A percentile compares a stretch with the other conserved stretches of the same genome.
Conservation (phyloP, 2,888 invertebrate species). For the Papilio elwesi region DNA sequence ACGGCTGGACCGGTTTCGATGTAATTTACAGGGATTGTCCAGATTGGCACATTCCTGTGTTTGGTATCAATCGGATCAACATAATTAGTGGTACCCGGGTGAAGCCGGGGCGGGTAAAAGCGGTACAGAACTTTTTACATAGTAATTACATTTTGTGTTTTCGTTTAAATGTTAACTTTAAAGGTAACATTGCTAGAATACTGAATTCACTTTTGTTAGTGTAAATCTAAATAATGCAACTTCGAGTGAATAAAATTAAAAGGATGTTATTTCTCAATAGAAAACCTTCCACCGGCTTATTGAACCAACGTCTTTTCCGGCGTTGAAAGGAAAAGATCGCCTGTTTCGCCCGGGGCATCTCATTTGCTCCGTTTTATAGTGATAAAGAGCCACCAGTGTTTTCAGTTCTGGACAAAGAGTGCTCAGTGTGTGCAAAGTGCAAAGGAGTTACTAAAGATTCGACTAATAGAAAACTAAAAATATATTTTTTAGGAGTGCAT, state of each 20-base stretch:
- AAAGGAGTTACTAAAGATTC: slow-evolving; percentile 20
- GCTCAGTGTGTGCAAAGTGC: slow-evolving; percentile 18
- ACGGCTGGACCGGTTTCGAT: no score
- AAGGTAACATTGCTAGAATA: no score
- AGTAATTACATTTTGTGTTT: not conserved
- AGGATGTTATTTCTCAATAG: slow-evolving; percentile 11
- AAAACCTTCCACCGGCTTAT: slow-evolving; percentile 18
- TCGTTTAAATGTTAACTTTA: not conserved
- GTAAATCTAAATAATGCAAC: not conserved
- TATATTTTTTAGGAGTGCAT: not conserved
- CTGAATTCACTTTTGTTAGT: not conserved
- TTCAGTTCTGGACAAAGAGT: slow-evolving; percentile 24
- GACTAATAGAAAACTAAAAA: slow-evolving; percentile 12
- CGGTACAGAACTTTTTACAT: not conserved
- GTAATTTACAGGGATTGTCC: no score
- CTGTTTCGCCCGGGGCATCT: slow-evolving; percentile 24
- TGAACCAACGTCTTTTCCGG: slow-evolving; percentile 24
- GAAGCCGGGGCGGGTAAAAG: no score
- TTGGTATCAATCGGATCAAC: no score
- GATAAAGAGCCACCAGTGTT: slow-evolving; percentile 30
- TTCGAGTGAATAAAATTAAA: slow-evolving; percentile 18
- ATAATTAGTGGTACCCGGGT: no score
- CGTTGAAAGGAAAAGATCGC: slow-evolving; percentile 28
- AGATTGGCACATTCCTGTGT: no score
- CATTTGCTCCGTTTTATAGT: slow-evolving; percentile 31